Conservation (phyloP, 2,888 invertebrate genomes). For the Acleris laterana region DNA sequence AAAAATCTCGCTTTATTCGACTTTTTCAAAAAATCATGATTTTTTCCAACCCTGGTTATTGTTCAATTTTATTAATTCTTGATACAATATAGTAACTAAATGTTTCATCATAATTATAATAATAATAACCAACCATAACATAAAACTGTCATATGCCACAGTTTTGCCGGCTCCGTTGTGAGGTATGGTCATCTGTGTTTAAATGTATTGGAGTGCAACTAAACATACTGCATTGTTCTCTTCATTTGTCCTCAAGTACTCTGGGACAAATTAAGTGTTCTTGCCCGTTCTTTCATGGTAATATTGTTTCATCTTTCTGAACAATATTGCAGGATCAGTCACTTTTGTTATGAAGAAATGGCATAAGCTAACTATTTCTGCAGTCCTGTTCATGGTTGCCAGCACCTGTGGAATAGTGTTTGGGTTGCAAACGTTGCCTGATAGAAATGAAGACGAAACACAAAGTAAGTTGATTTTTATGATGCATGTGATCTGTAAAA, state of each 20-base stretch:
- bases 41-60: no score
- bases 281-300: no score
- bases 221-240: background rate
- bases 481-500: background rate
- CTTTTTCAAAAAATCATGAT: no score
- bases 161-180: no score
- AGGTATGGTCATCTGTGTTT: no score
- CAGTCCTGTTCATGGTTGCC: constrained; percentile 20
- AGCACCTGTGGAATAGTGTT: constrained; percentile 27
- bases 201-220: no score
- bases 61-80: no score
- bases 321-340: constrained; percentile 18
- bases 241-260: background rate
- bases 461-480: constrained; percentile 13
- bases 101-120: no score
- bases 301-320: background rate
- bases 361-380: constrained; percentile 29
- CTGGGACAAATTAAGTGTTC: background rate
- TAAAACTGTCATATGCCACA: no score
- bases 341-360: constrained; percentile 27
- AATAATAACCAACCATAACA: no score
- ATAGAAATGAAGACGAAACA: constrained; percentile 10
- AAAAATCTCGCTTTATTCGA: no score
- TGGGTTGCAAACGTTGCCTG: constrained; percentile 14
- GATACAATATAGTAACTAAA: no score